Conservation (phyloP, 2,888 invertebrate species). For the Sepiola atlantica region DNA sequence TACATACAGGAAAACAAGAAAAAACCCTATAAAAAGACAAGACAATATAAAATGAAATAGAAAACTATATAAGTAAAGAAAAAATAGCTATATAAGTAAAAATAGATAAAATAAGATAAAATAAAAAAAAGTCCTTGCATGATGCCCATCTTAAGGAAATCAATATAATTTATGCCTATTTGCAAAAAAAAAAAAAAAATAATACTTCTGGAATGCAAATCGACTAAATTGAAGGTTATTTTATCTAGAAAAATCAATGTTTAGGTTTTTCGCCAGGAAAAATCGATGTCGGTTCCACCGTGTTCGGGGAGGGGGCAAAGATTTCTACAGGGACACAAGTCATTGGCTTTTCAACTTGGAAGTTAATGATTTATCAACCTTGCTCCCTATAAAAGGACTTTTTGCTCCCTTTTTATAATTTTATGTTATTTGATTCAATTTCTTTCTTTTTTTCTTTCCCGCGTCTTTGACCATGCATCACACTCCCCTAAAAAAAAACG, state of each 20-base stretch:
- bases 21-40: not conserved
- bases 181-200: not conserved
- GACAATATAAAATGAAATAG: not conserved
- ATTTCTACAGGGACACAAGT: not conserved
- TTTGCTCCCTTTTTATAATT: not conserved
- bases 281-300: not conserved
- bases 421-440: not conserved
- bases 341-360: conserved; percentile 32
- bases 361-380: conserved; percentile 9
- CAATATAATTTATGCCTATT: conserved; percentile 12
- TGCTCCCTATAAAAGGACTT: not conserved
- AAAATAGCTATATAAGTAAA: not conserved
- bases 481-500: too few relatives aligned
- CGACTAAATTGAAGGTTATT: not conserved
- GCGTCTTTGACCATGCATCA: too few relatives aligned
- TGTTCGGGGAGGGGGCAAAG: not conserved
- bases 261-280: conserved; percentile 20
- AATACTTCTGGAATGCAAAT: not conserved
- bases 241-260: conserved; percentile 32
- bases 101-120: not conserved
- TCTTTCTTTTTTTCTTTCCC: not conserved
- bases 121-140: not conserved
- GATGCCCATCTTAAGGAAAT: conserved; percentile 8
- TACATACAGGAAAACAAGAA: not conserved
- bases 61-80: not conserved